Evolutionary conservation across 2,888 invertebrate genomes (phyloP).

Genomic region (Apomyelois bistriatella): DNA sequence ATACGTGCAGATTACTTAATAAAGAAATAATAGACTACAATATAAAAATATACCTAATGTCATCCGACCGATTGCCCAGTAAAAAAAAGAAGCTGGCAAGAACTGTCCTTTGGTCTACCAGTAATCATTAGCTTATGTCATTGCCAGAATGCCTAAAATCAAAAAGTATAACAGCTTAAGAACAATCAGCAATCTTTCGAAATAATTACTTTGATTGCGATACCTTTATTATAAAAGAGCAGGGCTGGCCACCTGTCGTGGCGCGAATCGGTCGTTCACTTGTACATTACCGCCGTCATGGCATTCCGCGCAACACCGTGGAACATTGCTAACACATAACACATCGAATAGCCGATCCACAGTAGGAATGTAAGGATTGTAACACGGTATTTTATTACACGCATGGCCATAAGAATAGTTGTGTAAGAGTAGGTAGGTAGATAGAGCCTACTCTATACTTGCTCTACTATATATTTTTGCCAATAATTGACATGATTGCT

Average conservation of each 20-base stretch:
- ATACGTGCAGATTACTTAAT: no score
- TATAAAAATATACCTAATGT: no score
- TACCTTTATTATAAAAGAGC: conserved; percentile 1
- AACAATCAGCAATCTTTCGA: background rate
- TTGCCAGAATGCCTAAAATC: no score
- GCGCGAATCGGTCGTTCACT: conserved; percentile 64
- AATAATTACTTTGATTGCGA: background rate
- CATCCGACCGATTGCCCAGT: no score
- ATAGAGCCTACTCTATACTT: background rate
- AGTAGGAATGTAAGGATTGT: conserved; percentile 1
- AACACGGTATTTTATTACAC: background rate
- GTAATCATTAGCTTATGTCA: no score
- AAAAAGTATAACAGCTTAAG: background rate
- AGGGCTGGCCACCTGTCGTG: conserved; percentile 49
- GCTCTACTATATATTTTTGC: no score
- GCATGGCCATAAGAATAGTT: background rate
- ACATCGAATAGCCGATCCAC: conserved; percentile 16
- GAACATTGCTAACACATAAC: conserved; percentile 23
- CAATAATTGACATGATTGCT: no score
- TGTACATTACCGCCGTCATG: conserved; percentile 16
- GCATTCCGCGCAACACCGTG: conserved; percentile 17
- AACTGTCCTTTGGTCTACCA: no score
- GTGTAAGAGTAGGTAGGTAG: background rate
- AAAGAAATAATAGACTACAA: no score
- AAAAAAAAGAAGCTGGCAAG: no score